phyloP scores from a whole-genome alignment of 1,140 invertebrate genomes.

The Dinothrombium tinctorium region DNA sequence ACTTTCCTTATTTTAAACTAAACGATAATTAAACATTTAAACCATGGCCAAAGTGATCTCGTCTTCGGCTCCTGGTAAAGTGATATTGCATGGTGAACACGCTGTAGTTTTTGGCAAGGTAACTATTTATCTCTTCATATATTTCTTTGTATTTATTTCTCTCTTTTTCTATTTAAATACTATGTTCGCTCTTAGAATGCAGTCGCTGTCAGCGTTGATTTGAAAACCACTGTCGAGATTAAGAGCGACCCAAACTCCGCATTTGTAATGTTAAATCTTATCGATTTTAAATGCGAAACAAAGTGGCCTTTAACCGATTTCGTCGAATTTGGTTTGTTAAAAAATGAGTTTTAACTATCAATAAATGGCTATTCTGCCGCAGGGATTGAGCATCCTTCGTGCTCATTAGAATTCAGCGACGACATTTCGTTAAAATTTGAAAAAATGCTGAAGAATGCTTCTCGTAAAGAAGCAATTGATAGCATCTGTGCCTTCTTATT shows the following conservation, averaged over 20 bases:
- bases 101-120: slow-evolving; percentile 90
- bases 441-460: background rate
- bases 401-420: background rate
- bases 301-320: slow-evolving; percentile 22
- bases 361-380: background rate
- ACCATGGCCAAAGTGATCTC: too few relatives aligned
- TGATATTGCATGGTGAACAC: slow-evolving; percentile 91
- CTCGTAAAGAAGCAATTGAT: background rate
- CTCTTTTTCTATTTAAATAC: slow-evolving; percentile 9
- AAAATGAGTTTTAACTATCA: background rate
- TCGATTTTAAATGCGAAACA: slow-evolving; percentile 21
- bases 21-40: too few relatives aligned
- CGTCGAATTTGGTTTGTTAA: background rate
- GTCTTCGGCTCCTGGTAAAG: slow-evolving; percentile 77
- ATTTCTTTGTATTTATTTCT: slow-evolving; percentile 2
- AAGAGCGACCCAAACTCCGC: slow-evolving; percentile 17
- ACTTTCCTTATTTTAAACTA: too few relatives aligned
- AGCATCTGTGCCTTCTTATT: too few relatives aligned
- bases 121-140: slow-evolving; percentile 8
- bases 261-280: slow-evolving; percentile 22
- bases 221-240: slow-evolving; percentile 37
- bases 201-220: slow-evolving; percentile 55
- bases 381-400: background rate
- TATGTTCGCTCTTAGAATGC: slow-evolving; percentile 28
- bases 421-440: background rate